Conservation (phyloP, 2,113 vertebrate species). For the Xyrauchen texanus region DNA sequence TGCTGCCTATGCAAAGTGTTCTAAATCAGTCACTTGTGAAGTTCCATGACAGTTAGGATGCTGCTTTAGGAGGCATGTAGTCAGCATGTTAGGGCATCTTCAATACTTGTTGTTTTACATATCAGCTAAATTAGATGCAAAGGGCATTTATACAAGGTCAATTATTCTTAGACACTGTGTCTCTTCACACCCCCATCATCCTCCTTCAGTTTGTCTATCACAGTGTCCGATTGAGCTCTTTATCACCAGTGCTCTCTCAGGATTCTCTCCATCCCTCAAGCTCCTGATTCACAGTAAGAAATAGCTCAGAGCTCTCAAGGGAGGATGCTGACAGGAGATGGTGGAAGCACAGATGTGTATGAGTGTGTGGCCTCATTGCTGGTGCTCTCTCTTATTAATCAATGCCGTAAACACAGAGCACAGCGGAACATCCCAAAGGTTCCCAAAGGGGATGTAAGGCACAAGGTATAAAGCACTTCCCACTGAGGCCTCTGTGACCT, state of each 20-base stretch:
- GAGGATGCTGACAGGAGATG: not conserved
- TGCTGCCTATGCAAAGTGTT: no score
- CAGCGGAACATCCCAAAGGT: slow-evolving; percentile 6
- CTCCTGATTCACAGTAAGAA: slow-evolving; percentile 42
- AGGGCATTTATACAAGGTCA: slow-evolving; percentile 16
- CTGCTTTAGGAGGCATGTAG: no score
- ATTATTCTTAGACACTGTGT: slow-evolving; percentile 2
- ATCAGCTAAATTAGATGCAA: not conserved
- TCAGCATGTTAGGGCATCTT: not conserved
- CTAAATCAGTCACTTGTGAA: no score
- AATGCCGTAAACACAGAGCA: slow-evolving; percentile 38
- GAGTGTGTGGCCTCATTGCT: slow-evolving; percentile 31
- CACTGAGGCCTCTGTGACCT: not conserved
- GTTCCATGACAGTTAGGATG: no score
- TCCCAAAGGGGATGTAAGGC: slow-evolving; percentile 7
- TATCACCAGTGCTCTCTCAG: not conserved
- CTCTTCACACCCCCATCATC: not conserved
- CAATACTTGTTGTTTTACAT: slow-evolving; percentile 1
- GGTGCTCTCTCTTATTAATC: slow-evolving; percentile 42
- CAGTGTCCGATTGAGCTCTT: slow-evolving; percentile 26
- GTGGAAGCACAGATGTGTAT: slow-evolving; percentile 15
- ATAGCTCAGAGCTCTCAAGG: slow-evolving; percentile 9
- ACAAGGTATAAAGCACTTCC: not conserved
- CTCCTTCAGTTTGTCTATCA: not conserved
- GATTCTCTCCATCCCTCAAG: not conserved